Evolutionary conservation across 1,140 invertebrate species (phyloP).

Genomic region (Lasioglossum albipes): DNA sequence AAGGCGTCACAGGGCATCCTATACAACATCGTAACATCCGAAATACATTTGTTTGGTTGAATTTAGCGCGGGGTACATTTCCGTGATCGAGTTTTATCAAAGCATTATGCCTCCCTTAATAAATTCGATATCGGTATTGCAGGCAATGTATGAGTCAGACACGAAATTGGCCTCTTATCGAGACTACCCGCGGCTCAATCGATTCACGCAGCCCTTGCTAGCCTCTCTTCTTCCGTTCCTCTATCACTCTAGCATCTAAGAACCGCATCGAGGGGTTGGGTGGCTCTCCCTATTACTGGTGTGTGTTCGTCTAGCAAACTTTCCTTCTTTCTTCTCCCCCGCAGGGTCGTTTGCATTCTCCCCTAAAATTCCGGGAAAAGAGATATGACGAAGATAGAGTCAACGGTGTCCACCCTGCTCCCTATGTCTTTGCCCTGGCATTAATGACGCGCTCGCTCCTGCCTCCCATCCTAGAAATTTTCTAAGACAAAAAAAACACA

Average conservation of each 20-base stretch:
- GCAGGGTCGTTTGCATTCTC: constrained; percentile 57
- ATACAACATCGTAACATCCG: not conserved
- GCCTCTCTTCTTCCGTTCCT: constrained; percentile 37
- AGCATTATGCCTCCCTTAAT: constrained; percentile 14
- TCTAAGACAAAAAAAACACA: too few species aligned
- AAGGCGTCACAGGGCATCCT: too few species aligned
- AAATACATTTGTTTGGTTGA: not conserved
- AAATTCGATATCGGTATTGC: constrained; percentile 41
- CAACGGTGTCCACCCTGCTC: not conserved
- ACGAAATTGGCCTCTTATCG: constrained; percentile 60
- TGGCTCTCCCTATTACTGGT: constrained; percentile 26
- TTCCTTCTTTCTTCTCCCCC: constrained; percentile 31
- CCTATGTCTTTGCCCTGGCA: not conserved
- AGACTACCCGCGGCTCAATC: constrained; percentile 42
- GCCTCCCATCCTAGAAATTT: not conserved
- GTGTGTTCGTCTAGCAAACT: constrained; percentile 39
- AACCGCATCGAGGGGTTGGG: constrained; percentile 2
- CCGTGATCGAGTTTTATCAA: constrained; percentile 25
- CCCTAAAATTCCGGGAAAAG: constrained; percentile 46
- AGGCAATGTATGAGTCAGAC: constrained; percentile 49
- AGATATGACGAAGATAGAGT: constrained; percentile 35
- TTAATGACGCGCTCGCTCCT: constrained; percentile 19
- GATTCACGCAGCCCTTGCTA: constrained; percentile 31
- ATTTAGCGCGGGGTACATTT: not conserved
- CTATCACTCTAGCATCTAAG: constrained; percentile 29